Conservation (phyloP, 2,888 invertebrate species). For the Caenorhabditis panamensis region DNA sequence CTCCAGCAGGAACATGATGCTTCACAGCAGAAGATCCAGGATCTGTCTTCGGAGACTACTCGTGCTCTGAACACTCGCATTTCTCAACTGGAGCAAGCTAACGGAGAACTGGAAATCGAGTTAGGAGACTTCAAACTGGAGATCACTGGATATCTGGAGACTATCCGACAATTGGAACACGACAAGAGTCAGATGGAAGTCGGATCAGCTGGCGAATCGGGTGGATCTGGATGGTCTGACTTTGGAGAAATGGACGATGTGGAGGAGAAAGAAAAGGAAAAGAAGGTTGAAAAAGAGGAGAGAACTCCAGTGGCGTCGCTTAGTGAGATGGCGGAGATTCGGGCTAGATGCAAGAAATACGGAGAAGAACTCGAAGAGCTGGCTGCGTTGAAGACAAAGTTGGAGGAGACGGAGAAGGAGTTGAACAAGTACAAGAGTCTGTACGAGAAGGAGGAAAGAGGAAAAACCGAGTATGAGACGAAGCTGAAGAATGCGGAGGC, state of each 20-base stretch:
- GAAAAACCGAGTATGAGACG: conserved; percentile 34
- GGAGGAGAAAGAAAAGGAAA: conserved; percentile 44
- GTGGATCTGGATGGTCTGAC: conserved; percentile 72
- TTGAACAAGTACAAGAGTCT: conserved; percentile 27
- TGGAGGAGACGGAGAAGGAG: conserved; percentile 47
- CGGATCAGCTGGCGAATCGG: conserved; percentile 60
- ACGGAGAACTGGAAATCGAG: conserved; percentile 12
- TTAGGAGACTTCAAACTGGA: conserved; percentile 16
- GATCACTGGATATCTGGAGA: conserved; percentile 14
- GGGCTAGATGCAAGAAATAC: conserved; percentile 47
- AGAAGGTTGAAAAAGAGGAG: conserved; percentile 45
- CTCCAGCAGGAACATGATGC: conserved; percentile 22
- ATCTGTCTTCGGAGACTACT: neutral
- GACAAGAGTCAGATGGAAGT: conserved; percentile 37
- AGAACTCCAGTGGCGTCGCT: conserved; percentile 43
- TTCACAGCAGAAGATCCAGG: conserved; percentile 24
- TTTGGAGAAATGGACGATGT: conserved; percentile 63
- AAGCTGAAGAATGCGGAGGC: conserved; percentile 20
- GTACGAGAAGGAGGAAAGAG: conserved; percentile 41
- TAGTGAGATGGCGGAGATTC: conserved; percentile 48
- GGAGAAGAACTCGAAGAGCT: conserved; percentile 57
- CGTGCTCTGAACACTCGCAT: conserved; percentile 1
- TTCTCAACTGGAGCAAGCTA: conserved; percentile 23
- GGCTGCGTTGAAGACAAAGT: conserved; percentile 45
- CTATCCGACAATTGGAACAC: conserved; percentile 21